Conservation (phyloP, 2,888 invertebrate species). For the Aquatica leii region DNA sequence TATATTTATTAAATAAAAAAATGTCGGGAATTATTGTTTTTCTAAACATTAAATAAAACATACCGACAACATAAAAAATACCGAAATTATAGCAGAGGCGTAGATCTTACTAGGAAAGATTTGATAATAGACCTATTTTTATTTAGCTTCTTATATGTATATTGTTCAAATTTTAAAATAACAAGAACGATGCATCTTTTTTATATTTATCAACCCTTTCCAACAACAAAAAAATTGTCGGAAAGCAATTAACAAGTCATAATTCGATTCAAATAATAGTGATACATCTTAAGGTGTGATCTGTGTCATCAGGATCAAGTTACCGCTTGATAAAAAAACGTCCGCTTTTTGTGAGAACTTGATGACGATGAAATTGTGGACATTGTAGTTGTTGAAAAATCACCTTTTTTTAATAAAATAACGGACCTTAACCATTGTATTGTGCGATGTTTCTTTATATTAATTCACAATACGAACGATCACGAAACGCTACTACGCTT, state of each 20-base stretch:
- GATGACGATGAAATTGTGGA: slow-evolving; percentile 44
- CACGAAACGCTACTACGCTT: slow-evolving; percentile 24
- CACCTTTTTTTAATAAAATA: slow-evolving; percentile 26
- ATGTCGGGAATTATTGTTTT: slow-evolving; percentile 9
- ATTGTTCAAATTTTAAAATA: slow-evolving; percentile 20
- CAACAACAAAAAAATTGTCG: slow-evolving; percentile 28
- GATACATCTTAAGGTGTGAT: slow-evolving; percentile 51
- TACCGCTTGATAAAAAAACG: slow-evolving; percentile 30
- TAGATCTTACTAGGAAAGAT: slow-evolving; percentile 22
- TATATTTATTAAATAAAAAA: slow-evolving; percentile 15
- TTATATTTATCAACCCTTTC: slow-evolving; percentile 32
- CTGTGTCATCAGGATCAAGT: slow-evolving; percentile 37
- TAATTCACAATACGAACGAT: slow-evolving; percentile 14
- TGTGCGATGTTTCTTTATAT: slow-evolving; percentile 33
- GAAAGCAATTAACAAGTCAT: slow-evolving; percentile 36
- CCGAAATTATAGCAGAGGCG: slow-evolving; percentile 24
- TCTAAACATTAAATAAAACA: slow-evolving; percentile 16
- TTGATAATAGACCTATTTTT: slow-evolving; percentile 17
- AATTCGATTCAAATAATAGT: slow-evolving; percentile 56
- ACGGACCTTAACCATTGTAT: slow-evolving; percentile 29
- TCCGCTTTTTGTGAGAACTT: slow-evolving; percentile 34
- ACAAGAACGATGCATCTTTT: slow-evolving; percentile 16
- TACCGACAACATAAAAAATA: slow-evolving; percentile 16
- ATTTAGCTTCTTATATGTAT: slow-evolving; percentile 11
- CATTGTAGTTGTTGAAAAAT: slow-evolving; percentile 37